Evolutionary conservation across 2,113 vertebrate species (phyloP).

Genomic region (Pterophyllum scalare): DNA sequence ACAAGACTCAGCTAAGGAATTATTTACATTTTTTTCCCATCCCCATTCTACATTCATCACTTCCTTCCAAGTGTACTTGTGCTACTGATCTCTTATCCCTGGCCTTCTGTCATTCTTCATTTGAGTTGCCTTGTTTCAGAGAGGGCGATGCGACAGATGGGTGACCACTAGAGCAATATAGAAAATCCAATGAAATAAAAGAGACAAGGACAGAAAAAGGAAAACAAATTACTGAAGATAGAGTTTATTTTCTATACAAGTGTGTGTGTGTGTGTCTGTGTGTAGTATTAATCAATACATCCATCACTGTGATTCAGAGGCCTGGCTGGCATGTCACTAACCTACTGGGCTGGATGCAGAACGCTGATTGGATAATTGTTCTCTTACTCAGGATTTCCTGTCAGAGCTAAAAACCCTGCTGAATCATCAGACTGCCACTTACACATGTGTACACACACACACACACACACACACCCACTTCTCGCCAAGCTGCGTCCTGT

Average conservation of each 20-base stretch:
- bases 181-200: not conserved
- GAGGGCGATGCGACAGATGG: not conserved
- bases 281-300: constrained; percentile 46
- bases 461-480: not conserved
- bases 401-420: constrained; percentile 34
- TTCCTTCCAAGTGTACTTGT: not conserved
- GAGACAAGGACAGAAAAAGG: not conserved
- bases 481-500: constrained; percentile 20
- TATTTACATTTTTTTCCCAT: not conserved
- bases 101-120: not conserved
- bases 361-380: constrained; percentile 61
- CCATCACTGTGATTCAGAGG: constrained; percentile 33
- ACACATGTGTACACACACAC: not conserved
- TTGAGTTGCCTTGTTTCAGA: not conserved
- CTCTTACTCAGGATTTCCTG: constrained; percentile 30
- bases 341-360: constrained; percentile 48
- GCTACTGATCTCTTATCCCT: not conserved
- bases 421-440: constrained; percentile 41
- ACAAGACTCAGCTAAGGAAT: constrained; percentile 14
- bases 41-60: not conserved
- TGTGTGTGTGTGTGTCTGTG: not conserved
- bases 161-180: not conserved
- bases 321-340: constrained; percentile 37
- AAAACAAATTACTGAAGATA: not conserved
- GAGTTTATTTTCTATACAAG: not conserved